Evolutionary conservation across 2,113 vertebrate genomes (phyloP), one percentile per base, ranked within the genome.

Genomic region (Ageneiosus marmoratus): DNA sequence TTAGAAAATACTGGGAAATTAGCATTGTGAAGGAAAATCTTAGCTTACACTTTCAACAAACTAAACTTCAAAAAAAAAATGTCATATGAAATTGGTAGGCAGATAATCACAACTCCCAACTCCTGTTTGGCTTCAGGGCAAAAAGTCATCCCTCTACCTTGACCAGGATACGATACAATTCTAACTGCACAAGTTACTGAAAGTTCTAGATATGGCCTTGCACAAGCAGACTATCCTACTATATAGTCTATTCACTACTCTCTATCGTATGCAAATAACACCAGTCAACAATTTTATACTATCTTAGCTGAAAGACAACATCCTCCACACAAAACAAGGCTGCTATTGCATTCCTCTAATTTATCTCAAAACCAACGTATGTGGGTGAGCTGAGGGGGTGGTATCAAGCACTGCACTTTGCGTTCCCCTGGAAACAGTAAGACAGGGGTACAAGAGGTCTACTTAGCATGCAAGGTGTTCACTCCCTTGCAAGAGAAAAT

Each of bases 371-470:
- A 50, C 12, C 18, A 80, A 75, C 62, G 34, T 72, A 48, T 56
- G 37, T 83, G 73, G 78, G 29, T 77, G 55, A 79, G 74, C 65
- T 84, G 78, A 77, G 65, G 44, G 70, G 77, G 70, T 12, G 37
- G 60, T 69, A 41, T 85, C 32, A 24, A 56, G 56, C 20, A 48
- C 44, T 56, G 48, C 58, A 69, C 76, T 82, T 79, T 84, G 73
- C 4, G 79, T 86, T 86, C 76, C 80, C 80, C 67, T 87, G 83
- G 83, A 87, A 87, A 82, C 83, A 78, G 69, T 50, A 75, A 60
- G 80, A 53, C 60, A 82, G 74, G 79, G 53, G 34, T 72, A 76
- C 60, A 74, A 37, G 29, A 18, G 73, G 76, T 62, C 80, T 87
- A 63, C 78, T 85, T 82, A 80, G 80, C 84, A 87, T 85, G 80